Evolutionary conservation across 2,797 vertebrate genomes (phyloP).

Genomic region (Acanthurus tractus): DNA sequence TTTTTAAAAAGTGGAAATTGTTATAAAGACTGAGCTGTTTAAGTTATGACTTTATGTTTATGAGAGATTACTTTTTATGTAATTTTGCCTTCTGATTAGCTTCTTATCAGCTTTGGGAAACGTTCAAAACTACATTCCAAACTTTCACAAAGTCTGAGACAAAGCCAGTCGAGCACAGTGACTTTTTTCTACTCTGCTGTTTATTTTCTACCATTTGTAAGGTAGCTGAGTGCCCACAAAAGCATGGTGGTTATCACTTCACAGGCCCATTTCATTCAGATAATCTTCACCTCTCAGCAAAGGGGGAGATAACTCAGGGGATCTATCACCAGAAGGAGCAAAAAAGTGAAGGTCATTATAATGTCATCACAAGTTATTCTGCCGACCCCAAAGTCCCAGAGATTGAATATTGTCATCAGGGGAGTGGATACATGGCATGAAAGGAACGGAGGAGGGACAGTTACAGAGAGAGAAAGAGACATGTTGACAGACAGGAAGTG

Average conservation of each 20-base stretch:
- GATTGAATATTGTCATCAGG: constrained; percentile 71
- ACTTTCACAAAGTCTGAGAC: constrained; percentile 71
- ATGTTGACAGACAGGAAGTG: constrained; percentile 70
- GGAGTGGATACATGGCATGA: constrained; percentile 64
- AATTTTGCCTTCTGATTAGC: constrained; percentile 63
- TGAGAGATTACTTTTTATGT: constrained; percentile 60
- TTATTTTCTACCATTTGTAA: constrained; percentile 77
- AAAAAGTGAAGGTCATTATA: constrained; percentile 86
- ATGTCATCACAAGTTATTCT: constrained; percentile 83
- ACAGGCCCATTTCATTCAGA: constrained; percentile 80
- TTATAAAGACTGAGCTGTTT: too few species aligned
- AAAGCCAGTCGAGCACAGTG: constrained; percentile 73
- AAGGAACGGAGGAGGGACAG: constrained; percentile 56
- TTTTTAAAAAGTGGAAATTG: neutral
- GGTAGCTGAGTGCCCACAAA: constrained; percentile 79
- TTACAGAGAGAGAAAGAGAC: constrained; percentile 56
- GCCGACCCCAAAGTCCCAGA: constrained; percentile 60
- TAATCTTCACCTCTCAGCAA: constrained; percentile 84
- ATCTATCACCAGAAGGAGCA: constrained; percentile 82
- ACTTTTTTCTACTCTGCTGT: constrained; percentile 51
- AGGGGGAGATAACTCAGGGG: constrained; percentile 76
- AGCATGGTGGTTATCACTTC: constrained; percentile 82
- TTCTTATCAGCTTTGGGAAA: constrained; percentile 69
- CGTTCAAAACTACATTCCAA: constrained; percentile 76
- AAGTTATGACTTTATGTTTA: constrained; percentile 28